Evolutionary conservation across 1,140 invertebrate genomes (phyloP), one percentile per base, ranked within the genome.

Genomic region (Carcinoscorpius rotundicauda): DNA sequence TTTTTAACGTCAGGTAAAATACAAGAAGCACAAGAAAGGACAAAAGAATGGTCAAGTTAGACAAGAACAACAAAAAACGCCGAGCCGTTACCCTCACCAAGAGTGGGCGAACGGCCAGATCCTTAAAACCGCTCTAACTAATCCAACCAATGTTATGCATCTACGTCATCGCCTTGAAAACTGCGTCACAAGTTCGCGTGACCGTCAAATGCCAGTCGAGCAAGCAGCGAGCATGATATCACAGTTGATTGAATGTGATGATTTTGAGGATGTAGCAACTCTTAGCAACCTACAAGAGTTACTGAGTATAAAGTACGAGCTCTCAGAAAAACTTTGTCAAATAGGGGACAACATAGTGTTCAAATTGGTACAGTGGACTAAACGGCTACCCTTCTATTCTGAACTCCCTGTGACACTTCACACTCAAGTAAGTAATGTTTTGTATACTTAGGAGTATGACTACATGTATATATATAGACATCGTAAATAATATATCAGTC

Each of bases 331-430:
- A 11, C 63, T 71, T 11, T 68, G 68, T 49, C 57, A 68, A 29
- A 66, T 64, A 10, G 53, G 66, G 9, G 56, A 64, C 57, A 69
- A 62, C 61, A 95, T 96, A 74, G 92, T 96, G 53, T 91, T 93
- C 80, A 95, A 97, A 79, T 84, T 98, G 79, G 93, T 98, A 64
- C 92, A 96, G 78, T 98, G 95, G 95, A 97, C 94, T 71, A 96
- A 96, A 79, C 85, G 93, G 77, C 79, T 98, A 76, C 95, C 95
- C 52, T 98, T 98, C 79, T 97, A 97, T 76, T 81, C 88, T 75
- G 93, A 97, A 78, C 85, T 97, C 69, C 92, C 93, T 50, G 89
- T 96, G 66, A 89, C 95, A 79, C 88, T 82, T 49, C 77, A 75
- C 61, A 74, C 75, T 8, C 67, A 73, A 68, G 72, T 73, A 64